Base-by-base conservation (phyloP, 2,888 invertebrate species). In the Lasioglossum calceatum region DNA sequence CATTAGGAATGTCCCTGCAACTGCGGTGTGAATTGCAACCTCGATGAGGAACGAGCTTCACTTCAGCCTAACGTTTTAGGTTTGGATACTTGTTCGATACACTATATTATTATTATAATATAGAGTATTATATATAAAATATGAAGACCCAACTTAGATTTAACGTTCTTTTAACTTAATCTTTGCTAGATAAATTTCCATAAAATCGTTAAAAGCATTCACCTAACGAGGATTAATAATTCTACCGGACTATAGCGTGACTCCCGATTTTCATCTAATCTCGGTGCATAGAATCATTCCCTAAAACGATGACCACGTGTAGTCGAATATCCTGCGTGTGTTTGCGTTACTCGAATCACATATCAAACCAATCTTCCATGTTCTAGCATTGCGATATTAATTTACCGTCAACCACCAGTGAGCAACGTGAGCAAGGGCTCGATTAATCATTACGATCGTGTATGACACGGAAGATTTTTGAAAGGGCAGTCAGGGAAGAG, bases 321-420 rank as follows among this genome's bases (percentile, higher is more conserved):
- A 27, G 16, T 64, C 27, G 16, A 64, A 64, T 27, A 32, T 64
- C 5, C 61, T 27, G 27, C 7, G 16, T 5, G 61, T 64, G 16
- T 27, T 16, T 32, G 27, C 61, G 16, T 27, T 64, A 14, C 61
- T 7, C 61, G 12, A 64, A 64, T 64, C 61, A 16, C 32, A 64
- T 64, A 64, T 64, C 27, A 64, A 27, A 64, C 16, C 61, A 10
- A 16, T 27, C 61, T 16, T 32, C 32, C 32, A 64, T 64, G 10
- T 54, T 54, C 32, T 32, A 64, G 27, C 32, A 16, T 27, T 2
- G 27, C 32, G 32, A 64, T 61, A 61, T 64, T 64, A 64, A 64
- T 27, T 64, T 64, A 64, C 61, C 61, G 16, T 64, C 61, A 64
- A 64, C 61, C 61, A 32, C 10, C 27, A 64, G 61, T 64, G 61